Evolutionary conservation across 92 coral and sea anemone species (phyloP), one percentile per base, ranked within the genome.

Genomic region (Umimayanthus chanpuru): DNA sequence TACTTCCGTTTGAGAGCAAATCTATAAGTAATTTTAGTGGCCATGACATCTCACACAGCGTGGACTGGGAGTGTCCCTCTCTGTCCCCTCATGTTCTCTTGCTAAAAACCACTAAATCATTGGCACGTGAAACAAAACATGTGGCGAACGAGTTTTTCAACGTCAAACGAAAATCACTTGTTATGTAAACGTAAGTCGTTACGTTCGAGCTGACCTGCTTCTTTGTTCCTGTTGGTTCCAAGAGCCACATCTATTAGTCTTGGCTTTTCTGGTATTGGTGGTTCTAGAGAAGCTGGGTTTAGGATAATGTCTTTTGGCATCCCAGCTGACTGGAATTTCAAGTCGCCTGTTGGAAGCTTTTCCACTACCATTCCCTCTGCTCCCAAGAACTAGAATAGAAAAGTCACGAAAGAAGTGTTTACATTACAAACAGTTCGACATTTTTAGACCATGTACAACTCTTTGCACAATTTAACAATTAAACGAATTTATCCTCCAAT

Each of bases 231-330:
- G 16, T 20, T 15, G 64, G 39, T 49, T 12, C 14, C 50, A 3
- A 11, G 28, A 15, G 28, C n/a, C 1, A 36, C 4, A 53, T 49
- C 41, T 9, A 6, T 15, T 3, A 3, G 20, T 14, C 65, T 78
- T 25, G 82, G 43, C 36, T 49, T 66, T 47, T 28, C 82, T 78
- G 40, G 21, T n/a, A n/a, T 50, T 29, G 40, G 9, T n/a, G 66
- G 82, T 15, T 78, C 67, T 25, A 78, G 58, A 47, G 66, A 55
- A 49, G 65, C 61, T 44, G 82, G 82, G 40, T 78, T 78, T 12
- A 78, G 41, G 5, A n/a, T 6, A 3, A 78, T 23, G 29, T 78
- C 82, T 26, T 23, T 78, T 23, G 49, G 8, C 20, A 78, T 9
- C 9, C 25, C 65, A 49, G 82, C 23, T n/a, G 49, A 78, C 82